These are phyloP conservation scores for Gasteruption jaculator DNA, from an alignment of 2,888 invertebrate species.

Conservation along the genomic window DNA sequence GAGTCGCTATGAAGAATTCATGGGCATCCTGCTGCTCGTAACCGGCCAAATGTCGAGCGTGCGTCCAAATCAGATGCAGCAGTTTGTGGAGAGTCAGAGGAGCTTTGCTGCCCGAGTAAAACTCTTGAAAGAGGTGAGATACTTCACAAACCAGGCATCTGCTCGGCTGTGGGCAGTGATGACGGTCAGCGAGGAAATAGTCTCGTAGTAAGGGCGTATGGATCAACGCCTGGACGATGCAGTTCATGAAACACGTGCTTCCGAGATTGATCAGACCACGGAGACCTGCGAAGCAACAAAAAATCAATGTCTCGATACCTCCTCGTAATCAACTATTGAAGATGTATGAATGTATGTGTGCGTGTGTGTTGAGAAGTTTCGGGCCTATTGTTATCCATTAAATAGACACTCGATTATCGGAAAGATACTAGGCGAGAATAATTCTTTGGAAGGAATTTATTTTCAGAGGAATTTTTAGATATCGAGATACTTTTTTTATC, in stretches of 20 bases:
- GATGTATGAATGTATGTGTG: no score
- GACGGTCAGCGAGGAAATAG: constrained; percentile 91
- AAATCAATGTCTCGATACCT: no score
- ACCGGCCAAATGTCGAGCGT: constrained; percentile 88
- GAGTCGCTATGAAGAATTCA: constrained; percentile 94
- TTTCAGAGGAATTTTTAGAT: no score
- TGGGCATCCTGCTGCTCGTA: constrained; percentile 99
- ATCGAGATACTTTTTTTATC: no score
- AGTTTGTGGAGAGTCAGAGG: constrained; percentile 87
- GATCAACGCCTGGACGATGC: constrained; percentile 87
- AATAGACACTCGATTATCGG: no score
- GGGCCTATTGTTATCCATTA: no score
- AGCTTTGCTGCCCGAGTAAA: constrained; percentile 85
- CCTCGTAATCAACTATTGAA: background rate
- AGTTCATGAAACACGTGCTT: constrained; percentile 98
- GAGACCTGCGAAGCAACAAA: constrained; percentile 60
- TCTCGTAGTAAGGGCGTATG: constrained; percentile 93
- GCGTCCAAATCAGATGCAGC: constrained; percentile 94
- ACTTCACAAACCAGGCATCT: constrained; percentile 95
- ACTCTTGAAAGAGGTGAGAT: constrained; percentile 93
- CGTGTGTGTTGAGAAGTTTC: no score
- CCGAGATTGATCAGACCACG: constrained; percentile 94
- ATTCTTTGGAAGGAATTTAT: no score
- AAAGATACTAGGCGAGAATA: no score
- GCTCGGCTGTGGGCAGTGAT: constrained; percentile 74